phyloP scores from a whole-genome alignment of 2,888 invertebrate species.

The Platerodrilus igneus region DNA sequence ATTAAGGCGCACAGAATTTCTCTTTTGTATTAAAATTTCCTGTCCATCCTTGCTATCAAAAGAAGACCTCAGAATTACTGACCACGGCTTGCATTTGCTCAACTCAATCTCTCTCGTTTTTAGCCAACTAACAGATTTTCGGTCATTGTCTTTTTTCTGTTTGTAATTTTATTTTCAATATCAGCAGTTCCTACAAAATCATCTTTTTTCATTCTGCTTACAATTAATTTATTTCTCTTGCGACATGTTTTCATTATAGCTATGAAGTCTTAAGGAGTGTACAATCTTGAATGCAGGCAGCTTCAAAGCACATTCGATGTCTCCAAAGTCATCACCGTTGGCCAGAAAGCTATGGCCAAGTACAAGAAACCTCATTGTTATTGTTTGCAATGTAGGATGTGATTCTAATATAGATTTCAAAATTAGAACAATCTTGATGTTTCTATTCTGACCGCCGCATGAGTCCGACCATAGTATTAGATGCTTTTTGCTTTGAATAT shows the following conservation, averaged over 20 bases:
- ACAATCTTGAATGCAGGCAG: constrained; percentile 19
- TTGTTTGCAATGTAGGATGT: constrained; percentile 18
- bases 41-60: too few relatives aligned
- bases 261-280: constrained; percentile 20
- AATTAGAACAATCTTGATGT: constrained; percentile 27
- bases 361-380: constrained; percentile 22
- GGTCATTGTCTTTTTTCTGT: constrained; percentile 15
- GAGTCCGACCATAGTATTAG: constrained; percentile 26
- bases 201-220: constrained; percentile 2
- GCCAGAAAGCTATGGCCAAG: constrained; percentile 26
- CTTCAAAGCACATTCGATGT: constrained; percentile 28
- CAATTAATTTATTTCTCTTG: constrained; percentile 7
- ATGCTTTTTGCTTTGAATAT: constrained; percentile 12
- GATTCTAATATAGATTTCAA: constrained; percentile 18
- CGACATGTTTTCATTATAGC: constrained; percentile 14
- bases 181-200: constrained; percentile 2
- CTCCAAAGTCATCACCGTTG: constrained; percentile 28
- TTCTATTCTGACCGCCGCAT: constrained; percentile 27
- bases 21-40: too few relatives aligned
- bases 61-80: too few relatives aligned
- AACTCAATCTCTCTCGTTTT: too few relatives aligned
- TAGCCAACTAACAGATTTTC: too few relatives aligned
- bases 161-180: constrained; percentile 8
- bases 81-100: too few relatives aligned
- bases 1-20: too few relatives aligned